phyloP scores from a whole-genome alignment of 2,113 vertebrate genomes.

The Larimichthys polyactis region DNA sequence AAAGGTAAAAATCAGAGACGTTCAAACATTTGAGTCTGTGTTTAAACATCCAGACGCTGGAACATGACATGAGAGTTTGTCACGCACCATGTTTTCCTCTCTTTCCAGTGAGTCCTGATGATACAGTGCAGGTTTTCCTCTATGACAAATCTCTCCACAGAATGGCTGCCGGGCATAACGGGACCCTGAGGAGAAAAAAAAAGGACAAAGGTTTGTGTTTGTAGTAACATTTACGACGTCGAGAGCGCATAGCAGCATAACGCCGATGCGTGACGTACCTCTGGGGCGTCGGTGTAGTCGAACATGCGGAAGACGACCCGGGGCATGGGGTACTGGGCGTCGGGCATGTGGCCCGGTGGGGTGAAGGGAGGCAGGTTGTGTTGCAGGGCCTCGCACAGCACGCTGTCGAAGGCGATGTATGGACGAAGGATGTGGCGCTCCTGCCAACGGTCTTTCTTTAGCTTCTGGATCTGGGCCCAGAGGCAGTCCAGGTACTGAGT shows the following conservation, averaged over 20 bases:
- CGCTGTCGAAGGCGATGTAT: conserved; percentile 98
- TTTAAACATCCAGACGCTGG: neutral
- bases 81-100: conserved; percentile 95
- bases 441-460: conserved; percentile 98
- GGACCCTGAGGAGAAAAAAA: conserved; percentile 88
- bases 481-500: conserved; percentile 97
- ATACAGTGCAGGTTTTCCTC: conserved; percentile 98
- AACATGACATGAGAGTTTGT: rapidly evolving
- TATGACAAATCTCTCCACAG: conserved; percentile 96
- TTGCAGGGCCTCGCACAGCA: conserved; percentile 96
- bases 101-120: conserved; percentile 97
- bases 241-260: neutral
- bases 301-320: conserved; percentile 97
- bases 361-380: conserved; percentile 99
- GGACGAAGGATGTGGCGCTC: conserved; percentile 96
- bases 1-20: neutral
- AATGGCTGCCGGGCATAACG: conserved; percentile 98
- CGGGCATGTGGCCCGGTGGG: conserved; percentile 93
- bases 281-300: conserved; percentile 98
- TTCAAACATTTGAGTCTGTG: neutral
- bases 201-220: neutral
- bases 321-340: conserved; percentile 93
- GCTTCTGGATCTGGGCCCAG: conserved; percentile 98
- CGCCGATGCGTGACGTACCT: conserved; percentile 69
- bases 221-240: neutral